Percentiles rank a stretch among this genome's conserved stretches.
Evolutionary conservation across 2,113 vertebrate species (phyloP).

Genomic region (Pycnonotus jocosus): DNA sequence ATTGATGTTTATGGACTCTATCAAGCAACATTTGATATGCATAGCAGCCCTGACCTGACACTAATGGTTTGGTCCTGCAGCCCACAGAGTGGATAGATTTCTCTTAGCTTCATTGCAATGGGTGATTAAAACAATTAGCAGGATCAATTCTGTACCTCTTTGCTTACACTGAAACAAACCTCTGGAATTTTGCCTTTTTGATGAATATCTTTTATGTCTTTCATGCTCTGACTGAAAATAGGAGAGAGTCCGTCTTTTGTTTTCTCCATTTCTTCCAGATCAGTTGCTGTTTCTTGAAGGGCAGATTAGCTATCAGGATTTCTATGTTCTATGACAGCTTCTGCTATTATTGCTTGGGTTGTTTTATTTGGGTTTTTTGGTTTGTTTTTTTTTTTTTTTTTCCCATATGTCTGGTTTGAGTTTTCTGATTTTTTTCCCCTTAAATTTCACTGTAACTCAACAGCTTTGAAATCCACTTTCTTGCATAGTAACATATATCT

Average conservation of each 20-base stretch:
- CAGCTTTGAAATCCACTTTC: neutral
- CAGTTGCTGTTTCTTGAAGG: neutral
- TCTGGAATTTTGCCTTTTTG: neutral
- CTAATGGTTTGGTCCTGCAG: neutral
- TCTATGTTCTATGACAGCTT: neutral
- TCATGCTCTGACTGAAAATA: neutral
- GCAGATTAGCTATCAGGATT: neutral
- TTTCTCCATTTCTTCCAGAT: neutral
- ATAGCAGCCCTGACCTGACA: neutral
- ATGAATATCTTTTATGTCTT: neutral
- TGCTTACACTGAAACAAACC: neutral
- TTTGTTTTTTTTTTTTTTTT: no score
- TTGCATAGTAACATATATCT: neutral
- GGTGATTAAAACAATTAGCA: neutral
- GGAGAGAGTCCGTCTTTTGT: neutral
- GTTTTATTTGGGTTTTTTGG: no score
- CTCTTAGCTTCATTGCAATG: neutral
- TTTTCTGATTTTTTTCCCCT: fast-evolving
- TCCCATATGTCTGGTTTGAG: fast-evolving
- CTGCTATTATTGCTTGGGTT: neutral
- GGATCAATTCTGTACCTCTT: neutral
- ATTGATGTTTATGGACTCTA: neutral
- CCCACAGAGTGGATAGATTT: neutral
- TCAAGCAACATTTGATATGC: neutral
- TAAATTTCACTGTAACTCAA: neutral